phyloP scores from a whole-genome alignment of 2,888 invertebrate species.

The Coenonympha glycerion region DNA sequence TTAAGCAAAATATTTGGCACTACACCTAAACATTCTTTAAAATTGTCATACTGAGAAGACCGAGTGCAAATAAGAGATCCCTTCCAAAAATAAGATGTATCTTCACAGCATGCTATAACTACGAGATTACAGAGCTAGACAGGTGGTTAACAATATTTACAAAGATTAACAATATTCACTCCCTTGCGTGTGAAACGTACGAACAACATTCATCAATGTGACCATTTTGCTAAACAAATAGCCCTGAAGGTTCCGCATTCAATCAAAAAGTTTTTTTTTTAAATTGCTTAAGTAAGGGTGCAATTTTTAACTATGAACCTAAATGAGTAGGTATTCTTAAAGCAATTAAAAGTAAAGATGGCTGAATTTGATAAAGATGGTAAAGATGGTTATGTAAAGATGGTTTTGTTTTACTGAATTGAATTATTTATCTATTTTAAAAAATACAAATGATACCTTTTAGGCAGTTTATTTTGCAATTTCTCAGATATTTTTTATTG shows the following conservation, averaged over 20 bases:
- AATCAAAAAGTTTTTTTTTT: neutral
- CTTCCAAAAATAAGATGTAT: conserved; percentile 46
- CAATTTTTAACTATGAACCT: no score
- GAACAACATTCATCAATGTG: neutral
- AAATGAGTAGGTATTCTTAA: no score
- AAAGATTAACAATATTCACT: conserved; percentile 55
- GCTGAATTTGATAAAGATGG: no score
- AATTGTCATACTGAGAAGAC: conserved; percentile 41
- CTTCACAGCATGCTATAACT: conserved; percentile 49
- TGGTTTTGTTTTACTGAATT: no score
- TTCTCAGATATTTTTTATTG: no score
- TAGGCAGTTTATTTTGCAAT: no score
- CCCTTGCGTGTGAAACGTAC: conserved; percentile 11
- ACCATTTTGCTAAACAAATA: neutral
- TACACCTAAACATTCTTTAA: conserved; percentile 44
- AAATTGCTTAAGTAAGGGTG: neutral
- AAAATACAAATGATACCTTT: no score
- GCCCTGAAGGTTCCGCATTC: neutral
- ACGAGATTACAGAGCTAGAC: conserved; percentile 56
- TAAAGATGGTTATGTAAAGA: no score
- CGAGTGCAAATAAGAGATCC: conserved; percentile 32
- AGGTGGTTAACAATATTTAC: conserved; percentile 67
- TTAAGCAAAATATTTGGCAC: conserved; percentile 64
- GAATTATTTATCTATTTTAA: no score
- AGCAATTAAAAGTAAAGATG: no score